These are phyloP conservation scores for Therioaphis trifolii DNA, from an alignment of 2,888 invertebrate genomes.

Conservation along the genomic window DNA sequence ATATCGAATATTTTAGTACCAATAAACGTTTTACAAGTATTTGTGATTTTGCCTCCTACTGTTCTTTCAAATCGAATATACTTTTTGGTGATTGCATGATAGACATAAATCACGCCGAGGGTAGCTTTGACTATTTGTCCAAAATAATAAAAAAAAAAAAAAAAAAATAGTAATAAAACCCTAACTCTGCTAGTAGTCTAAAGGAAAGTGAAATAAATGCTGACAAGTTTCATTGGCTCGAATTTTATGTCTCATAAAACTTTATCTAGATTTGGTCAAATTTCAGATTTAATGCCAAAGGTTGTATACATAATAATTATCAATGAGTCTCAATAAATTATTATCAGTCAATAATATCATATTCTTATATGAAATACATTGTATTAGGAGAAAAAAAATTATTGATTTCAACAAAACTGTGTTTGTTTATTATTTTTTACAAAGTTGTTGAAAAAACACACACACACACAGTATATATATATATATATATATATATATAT, in stretches of 20 bases:
- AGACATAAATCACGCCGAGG: constrained; percentile 48
- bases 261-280: constrained; percentile 14
- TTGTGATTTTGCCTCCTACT: not conserved
- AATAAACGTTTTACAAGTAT: not conserved
- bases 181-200: constrained; percentile 20
- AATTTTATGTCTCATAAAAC: constrained; percentile 50
- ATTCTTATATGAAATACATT: not conserved
- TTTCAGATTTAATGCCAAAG: not conserved
- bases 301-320: not conserved
- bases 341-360: not conserved
- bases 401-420: not conserved
- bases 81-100: constrained; percentile 24
- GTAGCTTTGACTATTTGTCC: constrained; percentile 42
- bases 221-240: constrained; percentile 38
- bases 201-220: constrained; percentile 14
- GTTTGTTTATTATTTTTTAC: constrained; percentile 3
- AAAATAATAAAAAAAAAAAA: constrained; percentile 56
- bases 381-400: not conserved
- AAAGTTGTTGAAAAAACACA: constrained; percentile 11
- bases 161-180: constrained; percentile 55
- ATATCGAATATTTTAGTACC: not conserved
- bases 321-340: not conserved
- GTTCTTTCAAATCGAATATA: constrained; percentile 14
- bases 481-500: no score
- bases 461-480: not conserved